Conservation (phyloP, 1,140 invertebrate species). For the Drosophila hydei region DNA sequence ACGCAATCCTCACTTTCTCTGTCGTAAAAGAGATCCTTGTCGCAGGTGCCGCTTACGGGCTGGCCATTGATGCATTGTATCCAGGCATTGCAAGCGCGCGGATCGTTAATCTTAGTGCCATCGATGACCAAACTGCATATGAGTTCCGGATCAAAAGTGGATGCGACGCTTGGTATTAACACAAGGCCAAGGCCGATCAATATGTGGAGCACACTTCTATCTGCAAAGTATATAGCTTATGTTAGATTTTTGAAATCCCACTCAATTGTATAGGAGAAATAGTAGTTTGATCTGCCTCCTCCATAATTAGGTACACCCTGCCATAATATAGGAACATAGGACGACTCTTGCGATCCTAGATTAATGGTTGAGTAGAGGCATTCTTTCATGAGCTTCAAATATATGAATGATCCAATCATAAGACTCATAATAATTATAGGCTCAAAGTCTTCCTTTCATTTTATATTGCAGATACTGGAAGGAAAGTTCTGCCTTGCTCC, state of each 20-base stretch:
- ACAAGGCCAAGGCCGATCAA: conserved; percentile 2
- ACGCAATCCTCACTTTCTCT: conserved; percentile 55
- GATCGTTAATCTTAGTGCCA: conserved; percentile 73
- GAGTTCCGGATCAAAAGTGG: conserved; percentile 57
- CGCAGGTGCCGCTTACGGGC: conserved; percentile 55
- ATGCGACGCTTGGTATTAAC: neutral
- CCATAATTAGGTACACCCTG: too few relatives aligned
- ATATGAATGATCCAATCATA: too few relatives aligned
- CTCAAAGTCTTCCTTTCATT: too few relatives aligned
- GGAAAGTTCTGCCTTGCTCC: too few relatives aligned
- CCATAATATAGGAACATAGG: too few relatives aligned
- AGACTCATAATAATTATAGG: too few relatives aligned
- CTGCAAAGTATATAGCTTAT: conserved; percentile 13
- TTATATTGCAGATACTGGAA: too few relatives aligned
- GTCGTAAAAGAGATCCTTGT: conserved; percentile 58
- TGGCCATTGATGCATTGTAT: conserved; percentile 59
- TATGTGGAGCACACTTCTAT: neutral
- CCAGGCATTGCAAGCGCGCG: conserved; percentile 63
- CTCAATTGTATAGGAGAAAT: neutral
- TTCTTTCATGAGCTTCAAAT: too few relatives aligned
- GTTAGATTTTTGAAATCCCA: neutral
- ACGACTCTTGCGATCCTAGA: too few relatives aligned
- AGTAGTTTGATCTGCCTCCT: too few relatives aligned
- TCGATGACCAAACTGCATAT: conserved; percentile 57
- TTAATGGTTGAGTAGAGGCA: too few relatives aligned